Evolutionary conservation across 2,797 vertebrate genomes (phyloP).

Genomic region (Eupleurogrammus muticus): DNA sequence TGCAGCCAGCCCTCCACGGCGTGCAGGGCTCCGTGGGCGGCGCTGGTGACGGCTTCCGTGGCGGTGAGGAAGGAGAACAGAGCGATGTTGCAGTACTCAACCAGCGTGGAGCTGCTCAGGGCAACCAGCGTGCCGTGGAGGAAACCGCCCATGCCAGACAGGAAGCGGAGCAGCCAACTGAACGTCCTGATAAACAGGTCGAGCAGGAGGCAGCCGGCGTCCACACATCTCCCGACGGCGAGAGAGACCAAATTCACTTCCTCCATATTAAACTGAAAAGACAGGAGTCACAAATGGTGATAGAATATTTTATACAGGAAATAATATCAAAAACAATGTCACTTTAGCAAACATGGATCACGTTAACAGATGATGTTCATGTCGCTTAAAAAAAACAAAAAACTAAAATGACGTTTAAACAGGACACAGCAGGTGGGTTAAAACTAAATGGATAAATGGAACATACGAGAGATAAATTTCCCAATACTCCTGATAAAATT

Average conservation of each 20-base stretch:
- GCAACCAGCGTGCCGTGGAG: conserved; percentile 77
- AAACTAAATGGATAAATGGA: background rate
- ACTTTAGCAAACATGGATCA: too few species aligned
- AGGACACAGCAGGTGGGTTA: background rate
- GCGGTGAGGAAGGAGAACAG: conserved; percentile 73
- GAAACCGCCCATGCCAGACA: conserved; percentile 78
- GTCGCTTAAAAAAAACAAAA: too few species aligned
- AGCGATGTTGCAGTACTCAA: conserved; percentile 84
- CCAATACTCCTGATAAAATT: background rate
- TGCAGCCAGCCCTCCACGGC: conserved; percentile 72
- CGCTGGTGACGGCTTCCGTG: conserved; percentile 66
- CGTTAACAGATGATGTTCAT: background rate
- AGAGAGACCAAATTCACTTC: conserved; percentile 66
- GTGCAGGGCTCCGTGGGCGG: conserved; percentile 67
- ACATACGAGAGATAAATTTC: too few species aligned
- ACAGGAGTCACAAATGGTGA: background rate
- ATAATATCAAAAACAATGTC: background rate
- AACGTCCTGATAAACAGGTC: conserved; percentile 87
- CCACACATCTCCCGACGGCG: conserved; percentile 63
- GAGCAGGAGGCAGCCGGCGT: conserved; percentile 79
- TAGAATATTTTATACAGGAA: background rate
- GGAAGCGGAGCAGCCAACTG: conserved; percentile 79
- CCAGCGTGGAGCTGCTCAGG: conserved; percentile 64
- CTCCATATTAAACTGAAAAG: conserved; percentile 54
- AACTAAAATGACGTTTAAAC: background rate